phyloP scores from a whole-genome alignment of 1,140 invertebrate species.

The Frieseomelitta varia region DNA sequence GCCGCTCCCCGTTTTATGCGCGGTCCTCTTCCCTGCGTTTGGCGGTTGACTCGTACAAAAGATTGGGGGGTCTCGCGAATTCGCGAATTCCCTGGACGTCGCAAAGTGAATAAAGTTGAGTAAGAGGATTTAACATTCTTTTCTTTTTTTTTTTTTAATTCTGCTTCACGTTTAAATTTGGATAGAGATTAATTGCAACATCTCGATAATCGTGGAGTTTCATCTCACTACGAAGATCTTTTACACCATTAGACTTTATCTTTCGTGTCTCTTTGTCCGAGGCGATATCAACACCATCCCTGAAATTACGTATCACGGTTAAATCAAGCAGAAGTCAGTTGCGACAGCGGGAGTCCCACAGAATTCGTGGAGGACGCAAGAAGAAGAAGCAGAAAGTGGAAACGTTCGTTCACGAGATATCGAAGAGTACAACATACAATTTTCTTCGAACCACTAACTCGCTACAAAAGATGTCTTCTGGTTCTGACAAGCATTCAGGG shows the following conservation, averaged over 20 bases:
- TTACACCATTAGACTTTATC: not conserved
- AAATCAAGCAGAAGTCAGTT: conserved; percentile 42
- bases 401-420: conserved; percentile 71
- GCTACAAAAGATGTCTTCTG: conserved; percentile 80
- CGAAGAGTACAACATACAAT: conserved; percentile 78
- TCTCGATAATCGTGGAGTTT: not conserved
- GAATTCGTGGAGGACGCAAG: not conserved
- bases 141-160: not conserved
- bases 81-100: not conserved
- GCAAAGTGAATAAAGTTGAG: not conserved
- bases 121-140: not conserved
- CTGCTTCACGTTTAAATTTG: not conserved
- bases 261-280: not conserved
- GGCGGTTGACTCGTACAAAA: not conserved
- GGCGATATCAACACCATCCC: not conserved
- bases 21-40: not conserved
- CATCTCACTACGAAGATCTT: not conserved
- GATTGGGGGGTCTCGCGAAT: not conserved
- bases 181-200: not conserved
- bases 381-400: conserved; percentile 42
- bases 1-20: conserved; percentile 21
- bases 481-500: conserved; percentile 80
- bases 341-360: not conserved
- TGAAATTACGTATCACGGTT: conserved; percentile 31
- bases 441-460: conserved; percentile 79